These are phyloP conservation scores for Pogonognathellus flavescens DNA, from an alignment of 1,140 invertebrate species.

Conservation along the genomic window DNA sequence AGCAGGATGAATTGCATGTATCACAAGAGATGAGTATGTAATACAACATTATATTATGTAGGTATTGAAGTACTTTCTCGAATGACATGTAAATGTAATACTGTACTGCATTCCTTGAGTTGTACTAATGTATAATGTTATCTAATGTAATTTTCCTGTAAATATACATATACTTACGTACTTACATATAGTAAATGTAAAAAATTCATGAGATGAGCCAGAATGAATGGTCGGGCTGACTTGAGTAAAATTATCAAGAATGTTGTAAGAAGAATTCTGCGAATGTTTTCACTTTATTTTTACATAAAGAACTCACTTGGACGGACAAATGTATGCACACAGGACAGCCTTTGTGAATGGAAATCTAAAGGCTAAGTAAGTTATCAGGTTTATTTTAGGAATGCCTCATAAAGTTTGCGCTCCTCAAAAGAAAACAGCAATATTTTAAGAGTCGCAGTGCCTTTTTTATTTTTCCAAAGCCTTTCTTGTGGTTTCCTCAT, in stretches of 20 bases:
- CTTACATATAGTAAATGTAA: constrained; percentile 43
- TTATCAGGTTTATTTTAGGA: constrained; percentile 36
- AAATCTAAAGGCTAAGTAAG: constrained; percentile 32
- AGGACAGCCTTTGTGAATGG: neutral
- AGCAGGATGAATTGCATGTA: neutral
- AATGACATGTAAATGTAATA: constrained; percentile 2
- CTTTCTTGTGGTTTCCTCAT: constrained; percentile 15
- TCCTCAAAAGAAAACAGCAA: neutral
- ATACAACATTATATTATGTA: constrained; percentile 29
- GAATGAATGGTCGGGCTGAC: constrained; percentile 35
- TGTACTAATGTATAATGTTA: constrained; percentile 12
- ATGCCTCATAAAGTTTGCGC: constrained; percentile 27
- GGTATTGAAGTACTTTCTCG: constrained; percentile 8
- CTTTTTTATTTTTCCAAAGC: constrained; percentile 19
- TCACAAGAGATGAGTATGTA: neutral
- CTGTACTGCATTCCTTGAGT: constrained; percentile 22
- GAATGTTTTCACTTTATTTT: constrained; percentile 19
- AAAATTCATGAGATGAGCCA: constrained; percentile 35
- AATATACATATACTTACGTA: constrained; percentile 22
- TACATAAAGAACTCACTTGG: constrained; percentile 2
- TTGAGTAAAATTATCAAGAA: constrained; percentile 49
- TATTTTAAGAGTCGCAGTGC: neutral
- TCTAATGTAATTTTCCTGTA: constrained; percentile 17
- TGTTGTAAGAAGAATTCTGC: constrained; percentile 38
- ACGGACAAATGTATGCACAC: neutral